These are phyloP conservation scores for Actinernus sp. DNA, from an alignment of 92 coral and sea anemone genomes.

Conservation along the genomic window DNA sequence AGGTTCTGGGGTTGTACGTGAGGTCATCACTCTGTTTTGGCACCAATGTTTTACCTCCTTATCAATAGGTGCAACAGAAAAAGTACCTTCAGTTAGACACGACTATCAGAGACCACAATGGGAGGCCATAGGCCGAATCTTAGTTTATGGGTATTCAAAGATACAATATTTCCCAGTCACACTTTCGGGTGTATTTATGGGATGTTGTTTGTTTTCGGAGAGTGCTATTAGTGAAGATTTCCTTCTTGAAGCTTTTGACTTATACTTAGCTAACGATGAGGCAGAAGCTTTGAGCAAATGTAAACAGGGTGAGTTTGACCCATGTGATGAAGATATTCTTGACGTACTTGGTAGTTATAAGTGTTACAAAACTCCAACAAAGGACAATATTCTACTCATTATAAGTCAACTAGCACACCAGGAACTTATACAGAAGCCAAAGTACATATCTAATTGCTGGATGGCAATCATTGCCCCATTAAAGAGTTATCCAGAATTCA, in stretches of 20 bases:
- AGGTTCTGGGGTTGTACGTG: neutral
- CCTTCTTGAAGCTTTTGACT: constrained; percentile 42
- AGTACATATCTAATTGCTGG: constrained; percentile 37
- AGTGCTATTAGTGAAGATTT: constrained; percentile 2
- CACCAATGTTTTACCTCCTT: constrained; percentile 4
- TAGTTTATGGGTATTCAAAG: constrained; percentile 12
- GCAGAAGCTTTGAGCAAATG: too few species aligned
- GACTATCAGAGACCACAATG: constrained; percentile 38
- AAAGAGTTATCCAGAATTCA: constrained; percentile 17
- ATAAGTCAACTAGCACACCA: constrained; percentile 40
- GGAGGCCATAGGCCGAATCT: constrained; percentile 21
- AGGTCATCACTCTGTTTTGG: neutral
- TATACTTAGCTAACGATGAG: constrained; percentile 30
- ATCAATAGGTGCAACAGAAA: constrained; percentile 23
- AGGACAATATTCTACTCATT: constrained; percentile 8
- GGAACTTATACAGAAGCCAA: constrained; percentile 42
- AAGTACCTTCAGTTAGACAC: constrained; percentile 32
- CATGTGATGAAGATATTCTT: constrained; percentile 37
- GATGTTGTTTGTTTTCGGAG: constrained; percentile 22
- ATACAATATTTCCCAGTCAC: constrained; percentile 14
- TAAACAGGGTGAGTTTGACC: constrained; percentile 40
- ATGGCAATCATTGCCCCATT: constrained; percentile 20
- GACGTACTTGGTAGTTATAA: constrained; percentile 41
- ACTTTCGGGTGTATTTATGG: constrained; percentile 39
- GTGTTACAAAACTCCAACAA: constrained; percentile 30